Evolutionary conservation across 2,888 invertebrate genomes (phyloP).

Genomic region (Lasioglossum leucozonium): DNA sequence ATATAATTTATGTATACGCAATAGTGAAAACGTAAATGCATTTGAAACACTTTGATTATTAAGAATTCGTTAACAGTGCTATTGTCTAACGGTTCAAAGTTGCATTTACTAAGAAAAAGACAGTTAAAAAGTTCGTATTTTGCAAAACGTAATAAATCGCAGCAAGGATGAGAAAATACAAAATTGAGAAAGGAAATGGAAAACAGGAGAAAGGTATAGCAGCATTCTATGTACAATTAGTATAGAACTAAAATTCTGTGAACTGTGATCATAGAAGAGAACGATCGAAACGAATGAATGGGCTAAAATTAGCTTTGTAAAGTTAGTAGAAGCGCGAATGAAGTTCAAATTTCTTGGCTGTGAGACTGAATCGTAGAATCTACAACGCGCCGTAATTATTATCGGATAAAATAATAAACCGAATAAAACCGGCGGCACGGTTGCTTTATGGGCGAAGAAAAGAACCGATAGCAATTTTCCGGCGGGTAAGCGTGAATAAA

Average conservation of each 20-base stretch:
- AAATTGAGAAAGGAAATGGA: neutral
- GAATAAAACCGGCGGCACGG: neutral
- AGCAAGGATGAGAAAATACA: neutral
- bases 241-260: neutral
- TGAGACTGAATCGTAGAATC: no score
- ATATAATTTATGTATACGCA: no score
- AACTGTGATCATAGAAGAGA: neutral
- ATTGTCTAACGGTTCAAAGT: no score
- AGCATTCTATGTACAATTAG: neutral
- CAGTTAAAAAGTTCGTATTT: no score
- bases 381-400: no score
- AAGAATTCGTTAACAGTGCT: no score
- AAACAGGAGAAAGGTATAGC: neutral
- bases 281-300: neutral
- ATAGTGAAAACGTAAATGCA: no score
- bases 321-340: neutral
- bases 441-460: neutral
- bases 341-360: neutral
- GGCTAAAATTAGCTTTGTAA: neutral
- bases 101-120: no score
- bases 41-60: no score
- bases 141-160: no score
- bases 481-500: neutral
- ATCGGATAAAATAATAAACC: no score
- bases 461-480: neutral